These are phyloP conservation scores for Caenorhabditis tropicalis DNA, from an alignment of 1,140 invertebrate genomes.

Conservation along the genomic window DNA sequence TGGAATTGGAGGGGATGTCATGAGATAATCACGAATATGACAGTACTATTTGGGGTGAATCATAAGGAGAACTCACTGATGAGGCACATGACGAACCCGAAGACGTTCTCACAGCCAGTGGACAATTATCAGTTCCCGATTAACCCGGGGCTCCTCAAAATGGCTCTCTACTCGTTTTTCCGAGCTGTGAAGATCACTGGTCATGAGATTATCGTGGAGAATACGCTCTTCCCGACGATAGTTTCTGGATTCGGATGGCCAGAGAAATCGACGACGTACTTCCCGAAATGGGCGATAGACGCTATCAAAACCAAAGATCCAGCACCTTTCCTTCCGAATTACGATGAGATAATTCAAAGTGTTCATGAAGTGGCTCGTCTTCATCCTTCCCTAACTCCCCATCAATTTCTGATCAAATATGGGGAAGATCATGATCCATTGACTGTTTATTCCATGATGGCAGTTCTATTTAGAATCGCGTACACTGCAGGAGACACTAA, in stretches of 20 bases:
- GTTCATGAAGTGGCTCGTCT: too few species aligned
- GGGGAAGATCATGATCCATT: background rate
- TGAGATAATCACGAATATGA: background rate
- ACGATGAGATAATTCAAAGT: background rate
- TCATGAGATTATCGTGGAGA: background rate
- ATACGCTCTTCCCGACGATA: background rate
- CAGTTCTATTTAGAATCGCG: background rate
- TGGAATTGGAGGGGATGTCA: background rate
- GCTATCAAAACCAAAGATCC: background rate
- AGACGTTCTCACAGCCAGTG: background rate
- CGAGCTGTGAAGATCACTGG: slow-evolving; percentile 2
- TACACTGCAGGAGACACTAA: background rate
- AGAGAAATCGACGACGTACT: slow-evolving; percentile 4
- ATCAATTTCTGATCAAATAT: background rate
- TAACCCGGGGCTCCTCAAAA: slow-evolving; percentile 6
- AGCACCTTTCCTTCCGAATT: background rate
- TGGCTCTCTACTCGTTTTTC: background rate
- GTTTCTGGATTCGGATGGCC: background rate
- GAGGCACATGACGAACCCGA: background rate
- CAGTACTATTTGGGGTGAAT: background rate
- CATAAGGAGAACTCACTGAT: slow-evolving; percentile 1
- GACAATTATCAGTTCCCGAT: background rate
- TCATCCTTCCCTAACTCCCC: background rate
- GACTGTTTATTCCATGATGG: slow-evolving; percentile 7
- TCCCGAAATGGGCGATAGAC: slow-evolving; percentile 2